These are phyloP conservation scores for Anthopleura sola DNA, from an alignment of 64 coral and sea anemone genomes.

Conservation along the genomic window DNA sequence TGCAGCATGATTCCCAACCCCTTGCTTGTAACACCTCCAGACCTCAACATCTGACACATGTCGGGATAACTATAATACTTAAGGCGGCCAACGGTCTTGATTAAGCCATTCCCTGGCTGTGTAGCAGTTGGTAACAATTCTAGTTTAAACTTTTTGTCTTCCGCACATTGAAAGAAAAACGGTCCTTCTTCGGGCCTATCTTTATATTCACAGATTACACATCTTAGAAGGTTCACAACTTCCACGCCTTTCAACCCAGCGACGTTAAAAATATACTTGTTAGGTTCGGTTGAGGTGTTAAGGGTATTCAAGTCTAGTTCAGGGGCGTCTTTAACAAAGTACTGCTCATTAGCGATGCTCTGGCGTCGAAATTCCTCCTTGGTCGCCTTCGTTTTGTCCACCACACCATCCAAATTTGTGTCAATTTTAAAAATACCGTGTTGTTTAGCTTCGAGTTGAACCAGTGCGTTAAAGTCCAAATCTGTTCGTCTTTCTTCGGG, in stretches of 20 bases:
- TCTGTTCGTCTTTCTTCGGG: background rate
- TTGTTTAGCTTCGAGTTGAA: background rate
- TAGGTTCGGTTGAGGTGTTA: conserved; percentile 15
- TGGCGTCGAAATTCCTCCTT: conserved; percentile 71
- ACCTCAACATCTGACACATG: conserved; percentile 63
- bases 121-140: conserved; percentile 78
- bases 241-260: conserved; percentile 68
- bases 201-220: conserved; percentile 56
- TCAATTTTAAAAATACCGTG: conserved; percentile 62
- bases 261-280: conserved; percentile 56
- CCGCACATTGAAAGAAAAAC: conserved; percentile 81
- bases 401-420: conserved; percentile 58
- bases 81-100: conserved; percentile 81
- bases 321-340: conserved; percentile 68
- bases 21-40: conserved; percentile 70
- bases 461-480: background rate
- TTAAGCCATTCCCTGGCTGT: conserved; percentile 69
- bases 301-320: conserved; percentile 28
- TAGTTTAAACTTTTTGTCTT: conserved; percentile 85
- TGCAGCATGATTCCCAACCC: conserved; percentile 76
- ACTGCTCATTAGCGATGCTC: conserved; percentile 70
- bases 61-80: conserved; percentile 82
- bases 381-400: conserved; percentile 83
- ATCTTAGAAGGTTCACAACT: conserved; percentile 61
- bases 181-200: conserved; percentile 55